Evolutionary conservation across 1,140 invertebrate species (phyloP).

Genomic region (Gonioctena quinquepunctata): DNA sequence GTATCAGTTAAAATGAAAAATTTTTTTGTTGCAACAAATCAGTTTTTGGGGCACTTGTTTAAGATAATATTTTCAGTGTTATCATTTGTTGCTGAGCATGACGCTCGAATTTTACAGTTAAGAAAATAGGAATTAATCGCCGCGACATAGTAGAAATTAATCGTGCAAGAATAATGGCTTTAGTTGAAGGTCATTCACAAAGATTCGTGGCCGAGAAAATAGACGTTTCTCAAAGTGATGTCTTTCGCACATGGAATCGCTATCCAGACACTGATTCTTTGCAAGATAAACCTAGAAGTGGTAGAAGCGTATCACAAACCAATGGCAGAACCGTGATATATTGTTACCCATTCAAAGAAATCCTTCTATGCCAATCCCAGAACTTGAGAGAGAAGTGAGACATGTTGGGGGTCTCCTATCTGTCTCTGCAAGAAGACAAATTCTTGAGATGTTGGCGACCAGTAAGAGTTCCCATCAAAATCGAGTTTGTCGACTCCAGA

Average conservation of each 20-base stretch:
- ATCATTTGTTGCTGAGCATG: too few relatives aligned
- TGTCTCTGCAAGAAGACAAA: neutral
- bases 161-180: too few relatives aligned
- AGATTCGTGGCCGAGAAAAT: neutral
- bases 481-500: neutral
- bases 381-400: neutral
- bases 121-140: too few relatives aligned
- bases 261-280: neutral
- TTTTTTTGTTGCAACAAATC: too few relatives aligned
- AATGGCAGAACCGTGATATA: neutral
- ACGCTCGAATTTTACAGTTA: too few relatives aligned
- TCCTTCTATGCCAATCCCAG: neutral
- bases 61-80: too few relatives aligned
- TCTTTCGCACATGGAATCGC: neutral
- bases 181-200: neutral
- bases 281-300: neutral
- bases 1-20: too few relatives aligned
- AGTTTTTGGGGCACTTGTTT: too few relatives aligned
- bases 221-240: neutral
- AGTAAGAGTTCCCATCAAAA: neutral
- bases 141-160: too few relatives aligned
- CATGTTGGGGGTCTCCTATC: neutral
- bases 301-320: neutral
- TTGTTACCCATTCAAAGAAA: too few relatives aligned
- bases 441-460: neutral